A percentile compares a stretch with the other conserved stretches of the same genome.
These are phyloP conservation scores for Patiria miniata DNA, from an alignment of 35 echinoderm and acorn worm genomes.

Conservation along the genomic window DNA sequence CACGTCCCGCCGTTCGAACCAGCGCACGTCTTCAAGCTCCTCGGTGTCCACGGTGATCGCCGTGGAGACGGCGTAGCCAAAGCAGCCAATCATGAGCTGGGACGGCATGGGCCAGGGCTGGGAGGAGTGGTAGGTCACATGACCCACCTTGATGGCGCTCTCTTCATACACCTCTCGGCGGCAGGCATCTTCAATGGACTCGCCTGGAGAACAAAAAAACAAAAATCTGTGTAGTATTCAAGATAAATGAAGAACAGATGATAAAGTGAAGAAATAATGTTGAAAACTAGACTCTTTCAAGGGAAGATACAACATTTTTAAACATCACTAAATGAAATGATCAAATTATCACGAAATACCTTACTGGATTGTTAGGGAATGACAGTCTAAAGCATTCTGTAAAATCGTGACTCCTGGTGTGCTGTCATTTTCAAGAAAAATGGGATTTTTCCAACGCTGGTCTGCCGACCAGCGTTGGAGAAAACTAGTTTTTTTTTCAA, in stretches of 20 bases:
- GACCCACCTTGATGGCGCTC: conserved; percentile 77
- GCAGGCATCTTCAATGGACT: conserved; percentile 95
- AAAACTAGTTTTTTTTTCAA: no score
- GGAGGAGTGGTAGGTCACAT: conserved; percentile 86
- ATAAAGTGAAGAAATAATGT: no score
- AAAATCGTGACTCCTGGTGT: no score
- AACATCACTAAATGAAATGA: no score
- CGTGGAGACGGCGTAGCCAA: conserved; percentile 69
- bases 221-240: background rate
- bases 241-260: background rate
- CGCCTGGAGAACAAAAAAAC: conserved; percentile 57
- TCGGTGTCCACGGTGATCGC: conserved; percentile 75
- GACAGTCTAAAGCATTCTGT: no score
- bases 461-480: no score
- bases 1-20: conserved; percentile 61
- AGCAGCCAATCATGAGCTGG: conserved; percentile 88
- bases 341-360: no score
- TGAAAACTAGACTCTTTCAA: no score
- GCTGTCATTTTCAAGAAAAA: no score
- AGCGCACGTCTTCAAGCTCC: conserved; percentile 65
- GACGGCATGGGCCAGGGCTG: conserved; percentile 95
- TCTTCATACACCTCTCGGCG: conserved; percentile 92
- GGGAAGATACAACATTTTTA: no score
- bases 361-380: no score
- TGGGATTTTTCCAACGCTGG: no score